A percentile compares a stretch with the other conserved stretches of the same genome.
Conservation (phyloP, 1,140 invertebrate genomes). For the Scaptomyza montana region DNA sequence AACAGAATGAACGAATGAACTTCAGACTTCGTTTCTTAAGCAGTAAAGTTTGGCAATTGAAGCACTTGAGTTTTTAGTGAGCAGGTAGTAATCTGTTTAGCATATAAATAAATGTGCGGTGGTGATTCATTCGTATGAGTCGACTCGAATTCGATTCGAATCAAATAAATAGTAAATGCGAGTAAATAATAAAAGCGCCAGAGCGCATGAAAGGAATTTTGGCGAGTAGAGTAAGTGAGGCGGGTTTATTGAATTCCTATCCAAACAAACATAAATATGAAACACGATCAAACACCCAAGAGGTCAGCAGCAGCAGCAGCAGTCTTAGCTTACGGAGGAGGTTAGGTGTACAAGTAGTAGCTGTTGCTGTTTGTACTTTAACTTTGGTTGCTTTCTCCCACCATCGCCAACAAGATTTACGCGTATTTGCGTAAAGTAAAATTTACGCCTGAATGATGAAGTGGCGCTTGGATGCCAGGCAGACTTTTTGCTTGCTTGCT, state of each 20-base stretch:
- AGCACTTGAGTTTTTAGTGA: not conserved
- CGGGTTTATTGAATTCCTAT: conserved; percentile 68
- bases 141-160: conserved; percentile 4
- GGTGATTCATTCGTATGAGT: conserved; percentile 6
- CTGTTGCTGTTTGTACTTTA: too few species aligned
- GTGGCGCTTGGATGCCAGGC: conserved; percentile 27
- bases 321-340: not conserved
- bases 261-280: conserved; percentile 70
- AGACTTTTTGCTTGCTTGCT: not conserved
- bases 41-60: conserved; percentile 10
- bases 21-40: too few species aligned
- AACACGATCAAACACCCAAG: conserved; percentile 46
- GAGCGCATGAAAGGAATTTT: conserved; percentile 44
- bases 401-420: conserved; percentile 64
- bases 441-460: conserved; percentile 79
- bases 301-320: conserved; percentile 14
- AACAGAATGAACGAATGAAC: not conserved
- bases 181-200: conserved; percentile 59
- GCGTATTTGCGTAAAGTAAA: conserved; percentile 76
- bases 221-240: conserved; percentile 43
- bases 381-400: not conserved
- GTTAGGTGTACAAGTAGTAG: too few species aligned
- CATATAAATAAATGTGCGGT: conserved; percentile 29
- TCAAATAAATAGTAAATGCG: conserved; percentile 42
- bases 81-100: conserved; percentile 9